phyloP scores from a whole-genome alignment of 53 echinoderm and acorn worm genomes.

The Paracentrotus lividus region DNA sequence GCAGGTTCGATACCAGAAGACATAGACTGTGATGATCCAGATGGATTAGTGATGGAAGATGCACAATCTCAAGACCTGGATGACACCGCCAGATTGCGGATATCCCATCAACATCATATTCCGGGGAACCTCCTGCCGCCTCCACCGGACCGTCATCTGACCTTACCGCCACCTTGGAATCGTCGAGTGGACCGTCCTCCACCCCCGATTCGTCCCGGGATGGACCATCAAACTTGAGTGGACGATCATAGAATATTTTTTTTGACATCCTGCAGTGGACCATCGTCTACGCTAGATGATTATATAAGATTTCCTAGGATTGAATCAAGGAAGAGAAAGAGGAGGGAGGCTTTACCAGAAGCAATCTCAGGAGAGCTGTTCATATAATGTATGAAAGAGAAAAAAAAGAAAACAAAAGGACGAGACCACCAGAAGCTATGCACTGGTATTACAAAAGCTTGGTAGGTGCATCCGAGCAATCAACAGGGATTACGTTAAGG shows the following conservation, averaged over 20 bases:
- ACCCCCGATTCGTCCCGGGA: too few relatives aligned
- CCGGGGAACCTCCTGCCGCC: too few relatives aligned
- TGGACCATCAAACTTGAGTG: too few relatives aligned
- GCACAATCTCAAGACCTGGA: neutral
- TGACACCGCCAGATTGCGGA: neutral
- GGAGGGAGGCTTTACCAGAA: neutral
- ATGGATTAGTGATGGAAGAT: neutral
- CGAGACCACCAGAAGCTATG: too few relatives aligned
- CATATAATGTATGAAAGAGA: neutral
- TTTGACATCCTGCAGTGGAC: too few relatives aligned
- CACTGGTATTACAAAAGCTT: too few relatives aligned
- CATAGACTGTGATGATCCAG: too few relatives aligned
- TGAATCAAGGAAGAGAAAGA: neutral
- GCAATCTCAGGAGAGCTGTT: neutral
- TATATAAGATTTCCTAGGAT: neutral
- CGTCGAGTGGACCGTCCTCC: neutral
- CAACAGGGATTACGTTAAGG: too few relatives aligned
- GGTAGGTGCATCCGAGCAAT: too few relatives aligned
- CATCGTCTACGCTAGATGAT: neutral
- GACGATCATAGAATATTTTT: too few relatives aligned
- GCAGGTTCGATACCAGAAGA: too few relatives aligned
- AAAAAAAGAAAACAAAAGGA: neutral
- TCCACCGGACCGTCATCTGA: too few relatives aligned
- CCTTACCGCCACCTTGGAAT: neutral
- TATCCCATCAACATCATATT: neutral